These are phyloP conservation scores for Phylloscopus collybita DNA, from an alignment of 2,797 vertebrate species.

Conservation along the genomic window DNA sequence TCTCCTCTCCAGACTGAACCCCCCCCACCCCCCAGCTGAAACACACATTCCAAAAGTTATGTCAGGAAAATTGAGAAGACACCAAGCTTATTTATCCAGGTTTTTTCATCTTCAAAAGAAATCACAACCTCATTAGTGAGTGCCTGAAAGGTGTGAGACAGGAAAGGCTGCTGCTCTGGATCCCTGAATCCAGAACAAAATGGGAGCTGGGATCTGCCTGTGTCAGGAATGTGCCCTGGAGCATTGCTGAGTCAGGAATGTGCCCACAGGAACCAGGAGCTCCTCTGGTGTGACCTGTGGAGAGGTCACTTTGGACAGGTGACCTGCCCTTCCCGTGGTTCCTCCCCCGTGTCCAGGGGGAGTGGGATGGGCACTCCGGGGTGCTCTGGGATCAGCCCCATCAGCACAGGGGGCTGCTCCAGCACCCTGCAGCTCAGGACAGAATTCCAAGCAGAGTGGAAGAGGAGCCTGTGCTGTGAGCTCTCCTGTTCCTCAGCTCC, in stretches of 20 bases:
- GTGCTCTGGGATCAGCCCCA: background rate
- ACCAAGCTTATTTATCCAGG: background rate
- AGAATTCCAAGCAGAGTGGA: background rate
- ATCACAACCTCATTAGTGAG: background rate
- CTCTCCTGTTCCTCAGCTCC: background rate
- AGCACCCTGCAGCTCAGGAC: background rate
- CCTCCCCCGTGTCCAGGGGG: background rate
- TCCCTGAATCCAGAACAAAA: background rate
- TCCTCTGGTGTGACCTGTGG: fast-evolving
- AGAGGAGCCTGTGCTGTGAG: background rate
- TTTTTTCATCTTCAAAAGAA: background rate
- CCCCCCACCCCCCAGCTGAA: background rate
- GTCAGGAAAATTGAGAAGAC: background rate
- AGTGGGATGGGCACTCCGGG: background rate
- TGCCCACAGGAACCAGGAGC: background rate
- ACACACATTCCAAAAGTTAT: background rate
- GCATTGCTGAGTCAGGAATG: background rate
- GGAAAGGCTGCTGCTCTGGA: background rate
- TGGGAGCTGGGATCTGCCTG: background rate
- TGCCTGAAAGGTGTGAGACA: background rate
- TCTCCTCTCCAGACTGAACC: background rate
- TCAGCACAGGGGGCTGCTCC: background rate
- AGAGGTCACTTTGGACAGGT: background rate
- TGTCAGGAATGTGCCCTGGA: background rate
- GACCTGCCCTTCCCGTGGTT: background rate